phyloP scores from a whole-genome alignment of 2,113 vertebrate genomes.

The Corvus hawaiiensis region DNA sequence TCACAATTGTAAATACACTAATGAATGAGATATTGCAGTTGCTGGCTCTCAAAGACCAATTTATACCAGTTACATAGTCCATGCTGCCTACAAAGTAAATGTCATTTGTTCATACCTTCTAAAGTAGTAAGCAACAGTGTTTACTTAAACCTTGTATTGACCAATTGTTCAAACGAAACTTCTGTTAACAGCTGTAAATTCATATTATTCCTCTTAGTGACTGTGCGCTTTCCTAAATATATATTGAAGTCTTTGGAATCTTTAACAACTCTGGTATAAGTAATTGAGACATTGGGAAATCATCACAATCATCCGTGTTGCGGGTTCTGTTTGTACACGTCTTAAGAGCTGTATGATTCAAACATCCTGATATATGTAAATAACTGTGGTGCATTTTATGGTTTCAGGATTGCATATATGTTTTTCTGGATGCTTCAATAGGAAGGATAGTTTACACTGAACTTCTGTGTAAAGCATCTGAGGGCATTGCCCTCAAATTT shows the following conservation, averaged over 20 bases:
- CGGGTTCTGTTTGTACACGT: background rate
- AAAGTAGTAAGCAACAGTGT: background rate
- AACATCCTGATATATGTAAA: background rate
- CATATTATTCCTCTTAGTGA: background rate
- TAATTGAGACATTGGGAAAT: background rate
- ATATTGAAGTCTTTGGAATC: background rate
- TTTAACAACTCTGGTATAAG: background rate
- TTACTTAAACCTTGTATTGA: constrained; percentile 17
- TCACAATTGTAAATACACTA: background rate
- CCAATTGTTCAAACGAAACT: background rate
- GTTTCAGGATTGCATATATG: background rate
- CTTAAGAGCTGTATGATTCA: background rate
- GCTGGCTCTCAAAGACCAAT: background rate
- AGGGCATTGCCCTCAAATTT: background rate
- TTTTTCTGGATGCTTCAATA: background rate
- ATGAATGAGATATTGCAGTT: background rate
- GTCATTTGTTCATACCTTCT: background rate
- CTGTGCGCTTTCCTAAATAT: background rate
- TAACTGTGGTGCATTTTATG: background rate
- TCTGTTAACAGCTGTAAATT: constrained; percentile 10
- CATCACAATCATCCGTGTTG: background rate
- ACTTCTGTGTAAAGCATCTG: background rate
- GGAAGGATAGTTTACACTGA: background rate
- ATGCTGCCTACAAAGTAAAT: background rate
- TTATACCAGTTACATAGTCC: background rate